Conservation (phyloP, 2,888 invertebrate species). For the Zygogramma bicolorata region DNA sequence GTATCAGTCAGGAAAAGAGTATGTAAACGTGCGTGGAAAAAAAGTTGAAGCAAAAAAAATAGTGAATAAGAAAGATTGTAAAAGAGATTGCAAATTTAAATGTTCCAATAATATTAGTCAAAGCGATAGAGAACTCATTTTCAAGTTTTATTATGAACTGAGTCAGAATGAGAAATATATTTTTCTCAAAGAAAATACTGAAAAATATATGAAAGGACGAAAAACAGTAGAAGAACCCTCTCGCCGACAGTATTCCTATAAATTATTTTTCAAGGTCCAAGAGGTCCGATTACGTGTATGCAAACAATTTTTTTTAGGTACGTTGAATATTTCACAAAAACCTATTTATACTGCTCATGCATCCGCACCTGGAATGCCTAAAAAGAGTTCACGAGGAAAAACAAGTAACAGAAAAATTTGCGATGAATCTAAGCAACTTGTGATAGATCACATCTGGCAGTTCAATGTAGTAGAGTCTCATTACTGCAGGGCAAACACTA, state of each 20-base stretch:
- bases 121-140: too few relatives aligned
- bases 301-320: too few relatives aligned
- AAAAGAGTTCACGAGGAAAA: slow-evolving; percentile 27
- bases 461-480: slow-evolving; percentile 26
- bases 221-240: slow-evolving; percentile 13
- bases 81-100: slow-evolving; percentile 3
- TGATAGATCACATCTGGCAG: slow-evolving; percentile 28
- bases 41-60: slow-evolving; percentile 1
- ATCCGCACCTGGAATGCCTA: slow-evolving; percentile 14
- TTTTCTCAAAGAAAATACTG: slow-evolving; percentile 10
- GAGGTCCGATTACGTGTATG: neutral
- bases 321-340: neutral
- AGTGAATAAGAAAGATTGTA: slow-evolving; percentile 9
- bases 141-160: too few relatives aligned
- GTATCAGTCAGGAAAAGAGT: slow-evolving; percentile 24
- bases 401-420: slow-evolving; percentile 22
- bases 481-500: too few relatives aligned
- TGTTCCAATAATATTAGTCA: slow-evolving; percentile 20
- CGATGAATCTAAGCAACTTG: slow-evolving; percentile 23
- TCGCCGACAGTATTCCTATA: neutral
- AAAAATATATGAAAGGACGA: slow-evolving; percentile 27
- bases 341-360: neutral
- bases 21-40: slow-evolving; percentile 4
- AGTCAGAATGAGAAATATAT: too few relatives aligned
- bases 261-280: slow-evolving; percentile 25